These are phyloP conservation scores for Pseudomyrmex dendroicus DNA, from an alignment of 1,140 invertebrate species.

Conservation along the genomic window DNA sequence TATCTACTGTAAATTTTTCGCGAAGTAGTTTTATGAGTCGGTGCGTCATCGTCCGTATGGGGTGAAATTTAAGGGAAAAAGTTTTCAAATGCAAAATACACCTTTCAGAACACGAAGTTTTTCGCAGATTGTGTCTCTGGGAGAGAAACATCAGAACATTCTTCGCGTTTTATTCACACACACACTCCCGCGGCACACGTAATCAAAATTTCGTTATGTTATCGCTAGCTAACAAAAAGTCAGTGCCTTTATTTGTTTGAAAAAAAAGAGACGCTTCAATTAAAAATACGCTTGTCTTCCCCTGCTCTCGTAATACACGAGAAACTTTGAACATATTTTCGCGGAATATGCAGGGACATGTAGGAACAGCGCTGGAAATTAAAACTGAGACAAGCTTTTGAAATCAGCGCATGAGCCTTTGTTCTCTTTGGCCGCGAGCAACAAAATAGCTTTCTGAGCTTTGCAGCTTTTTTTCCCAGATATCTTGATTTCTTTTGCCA, in stretches of 20 bases:
- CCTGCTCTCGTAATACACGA: background rate
- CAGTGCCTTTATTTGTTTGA: background rate
- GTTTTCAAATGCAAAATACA: slow-evolving; percentile 25
- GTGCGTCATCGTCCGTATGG: background rate
- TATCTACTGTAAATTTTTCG: background rate
- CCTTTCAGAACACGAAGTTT: background rate
- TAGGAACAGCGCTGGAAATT: slow-evolving; percentile 24
- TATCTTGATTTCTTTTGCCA: background rate
- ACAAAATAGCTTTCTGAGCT: slow-evolving; percentile 11
- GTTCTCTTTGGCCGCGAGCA: slow-evolving; percentile 26
- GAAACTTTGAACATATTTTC: slow-evolving; percentile 2
- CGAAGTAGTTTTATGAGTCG: background rate
- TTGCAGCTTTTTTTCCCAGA: background rate
- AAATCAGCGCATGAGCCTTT: slow-evolving; percentile 38
- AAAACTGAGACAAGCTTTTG: slow-evolving; percentile 38
- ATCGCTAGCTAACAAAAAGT: background rate
- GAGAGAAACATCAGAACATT: too few relatives aligned
- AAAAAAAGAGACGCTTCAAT: background rate
- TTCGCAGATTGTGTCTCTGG: background rate
- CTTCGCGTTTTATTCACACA: background rate
- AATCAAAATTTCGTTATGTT: slow-evolving; percentile 20
- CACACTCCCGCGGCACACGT: too few relatives aligned
- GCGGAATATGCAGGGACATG: background rate
- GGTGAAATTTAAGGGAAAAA: background rate
- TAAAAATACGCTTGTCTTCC: background rate